A percentile compares a stretch with the other conserved stretches of the same genome.
Evolutionary conservation across 2,888 invertebrate genomes (phyloP).

Genomic region (Merodon equestris): DNA sequence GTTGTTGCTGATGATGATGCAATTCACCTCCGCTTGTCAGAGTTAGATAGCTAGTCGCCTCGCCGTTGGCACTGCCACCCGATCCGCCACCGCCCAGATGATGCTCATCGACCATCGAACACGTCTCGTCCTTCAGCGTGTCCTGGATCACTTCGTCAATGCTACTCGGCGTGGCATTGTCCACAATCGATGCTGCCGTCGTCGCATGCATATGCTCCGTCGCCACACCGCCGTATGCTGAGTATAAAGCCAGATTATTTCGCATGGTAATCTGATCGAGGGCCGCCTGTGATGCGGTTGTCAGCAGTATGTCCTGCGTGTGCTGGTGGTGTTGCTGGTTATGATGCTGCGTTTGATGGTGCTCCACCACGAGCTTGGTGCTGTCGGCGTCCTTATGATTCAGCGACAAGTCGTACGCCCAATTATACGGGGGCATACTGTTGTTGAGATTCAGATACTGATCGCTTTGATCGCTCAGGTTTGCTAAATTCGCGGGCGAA

Average conservation of each 20-base stretch:
- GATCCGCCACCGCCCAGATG: constrained; percentile 67
- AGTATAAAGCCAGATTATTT: constrained; percentile 74
- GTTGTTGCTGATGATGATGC: constrained; percentile 75
- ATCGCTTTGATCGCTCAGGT: constrained; percentile 68
- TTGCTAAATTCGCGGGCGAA: constrained; percentile 56
- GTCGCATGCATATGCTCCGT: constrained; percentile 64
- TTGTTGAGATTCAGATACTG: constrained; percentile 71
- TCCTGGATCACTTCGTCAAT: constrained; percentile 79
- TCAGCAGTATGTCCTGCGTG: constrained; percentile 71
- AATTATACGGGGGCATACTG: constrained; percentile 72
- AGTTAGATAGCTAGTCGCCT: constrained; percentile 75
- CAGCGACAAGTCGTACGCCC: constrained; percentile 72
- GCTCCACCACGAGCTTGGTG: constrained; percentile 27
- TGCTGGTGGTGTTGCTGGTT: constrained; percentile 71
- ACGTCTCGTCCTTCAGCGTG: constrained; percentile 78
- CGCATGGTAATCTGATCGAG: constrained; percentile 72
- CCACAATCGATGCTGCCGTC: constrained; percentile 46
- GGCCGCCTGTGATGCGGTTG: constrained; percentile 59
- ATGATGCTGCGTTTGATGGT: constrained; percentile 53
- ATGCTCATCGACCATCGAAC: constrained; percentile 74
- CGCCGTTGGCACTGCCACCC: constrained; percentile 65
- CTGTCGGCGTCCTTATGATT: constrained; percentile 71
- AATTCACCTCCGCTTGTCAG: constrained; percentile 75
- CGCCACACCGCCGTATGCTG: constrained; percentile 46
- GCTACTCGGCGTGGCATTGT: constrained; percentile 71